Conservation (phyloP, 2,888 invertebrate genomes). For the Bombylius major region DNA sequence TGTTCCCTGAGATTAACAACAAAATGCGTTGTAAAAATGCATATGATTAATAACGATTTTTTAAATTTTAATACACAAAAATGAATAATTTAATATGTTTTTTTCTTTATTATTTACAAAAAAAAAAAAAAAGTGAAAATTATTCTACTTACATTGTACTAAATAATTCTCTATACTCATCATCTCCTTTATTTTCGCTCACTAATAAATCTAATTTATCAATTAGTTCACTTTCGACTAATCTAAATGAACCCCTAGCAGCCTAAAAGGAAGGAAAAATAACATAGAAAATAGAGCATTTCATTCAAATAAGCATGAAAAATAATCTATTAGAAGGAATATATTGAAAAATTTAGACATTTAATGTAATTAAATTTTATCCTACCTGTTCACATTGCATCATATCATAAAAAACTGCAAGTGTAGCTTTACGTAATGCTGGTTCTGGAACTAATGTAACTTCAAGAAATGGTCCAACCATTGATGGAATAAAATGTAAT, state of each 20-base stretch:
- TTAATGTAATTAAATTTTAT: background rate
- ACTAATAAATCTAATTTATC: constrained; percentile 87
- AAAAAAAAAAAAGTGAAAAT: constrained; percentile 3
- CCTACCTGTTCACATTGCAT: constrained; percentile 75
- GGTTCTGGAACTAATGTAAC: constrained; percentile 82
- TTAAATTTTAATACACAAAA: too few relatives aligned
- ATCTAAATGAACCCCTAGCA: constrained; percentile 71
- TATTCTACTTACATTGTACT: constrained; percentile 76
- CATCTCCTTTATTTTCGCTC: constrained; percentile 87
- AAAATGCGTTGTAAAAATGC: too few relatives aligned
- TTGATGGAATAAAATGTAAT: constrained; percentile 77
- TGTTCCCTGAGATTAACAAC: constrained; percentile 50
- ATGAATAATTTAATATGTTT: background rate
- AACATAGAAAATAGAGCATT: background rate
- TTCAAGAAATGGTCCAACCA: constrained; percentile 88
- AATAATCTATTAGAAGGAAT: background rate
- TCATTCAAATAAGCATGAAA: background rate
- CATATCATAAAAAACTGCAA: constrained; percentile 88
- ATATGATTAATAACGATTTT: too few relatives aligned
- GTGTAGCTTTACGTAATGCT: constrained; percentile 72
- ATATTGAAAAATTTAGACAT: background rate
- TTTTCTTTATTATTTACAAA: background rate
- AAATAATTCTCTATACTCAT: constrained; percentile 84
- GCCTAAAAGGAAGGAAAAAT: constrained; percentile 24
- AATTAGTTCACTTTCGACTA: constrained; percentile 86